Evolutionary conservation across 2,797 vertebrate species (phyloP).

Genomic region (Onychomys leucogaster): DNA sequence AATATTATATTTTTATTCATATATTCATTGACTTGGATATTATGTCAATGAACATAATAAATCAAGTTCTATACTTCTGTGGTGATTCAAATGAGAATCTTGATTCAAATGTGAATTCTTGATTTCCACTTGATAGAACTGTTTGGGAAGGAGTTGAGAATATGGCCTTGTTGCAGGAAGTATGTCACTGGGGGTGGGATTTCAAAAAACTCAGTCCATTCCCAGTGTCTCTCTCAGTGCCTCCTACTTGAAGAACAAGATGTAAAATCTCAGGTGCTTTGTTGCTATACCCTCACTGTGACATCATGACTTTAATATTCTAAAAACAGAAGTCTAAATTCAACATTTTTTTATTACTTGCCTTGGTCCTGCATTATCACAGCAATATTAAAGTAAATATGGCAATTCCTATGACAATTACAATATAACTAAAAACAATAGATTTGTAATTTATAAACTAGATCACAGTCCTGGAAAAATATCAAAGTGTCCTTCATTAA

Average conservation of each 20-base stretch:
- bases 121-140: too few species aligned
- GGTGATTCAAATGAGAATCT: too few species aligned
- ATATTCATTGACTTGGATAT: not conserved
- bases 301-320: not conserved
- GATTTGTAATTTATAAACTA: not conserved
- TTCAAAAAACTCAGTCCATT: not conserved
- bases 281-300: not conserved
- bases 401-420: not conserved
- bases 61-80: not conserved
- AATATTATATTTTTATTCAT: not conserved
- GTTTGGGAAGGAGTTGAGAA: not conserved
- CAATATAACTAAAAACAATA: not conserved
- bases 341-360: not conserved
- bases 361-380: not conserved
- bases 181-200: not conserved
- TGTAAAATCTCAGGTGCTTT: not conserved
- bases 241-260: not conserved
- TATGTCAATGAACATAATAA: not conserved
- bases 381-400: not conserved
- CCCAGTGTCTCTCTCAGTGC: not conserved
- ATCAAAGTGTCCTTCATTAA: not conserved
- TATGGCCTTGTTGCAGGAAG: not conserved
- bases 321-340: not conserved
- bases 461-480: not conserved
- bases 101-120: too few species aligned